These are phyloP conservation scores for Sarcophaga variegata DNA, from an alignment of 2,888 invertebrate genomes.

Conservation along the genomic window DNA sequence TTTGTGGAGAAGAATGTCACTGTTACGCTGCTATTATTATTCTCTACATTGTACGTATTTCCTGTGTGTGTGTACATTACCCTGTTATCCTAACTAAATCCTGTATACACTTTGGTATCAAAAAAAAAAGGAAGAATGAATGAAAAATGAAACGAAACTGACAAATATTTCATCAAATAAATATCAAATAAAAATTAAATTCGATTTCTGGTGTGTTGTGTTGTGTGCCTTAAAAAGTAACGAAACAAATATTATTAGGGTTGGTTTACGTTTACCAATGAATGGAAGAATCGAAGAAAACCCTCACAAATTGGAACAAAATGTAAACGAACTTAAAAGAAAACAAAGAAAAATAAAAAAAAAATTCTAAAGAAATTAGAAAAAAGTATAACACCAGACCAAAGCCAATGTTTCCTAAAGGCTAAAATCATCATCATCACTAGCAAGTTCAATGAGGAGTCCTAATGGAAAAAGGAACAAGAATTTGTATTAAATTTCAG, in stretches of 20 bases:
- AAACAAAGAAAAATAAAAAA: background rate
- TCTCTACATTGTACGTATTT: too few species aligned
- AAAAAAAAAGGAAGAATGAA: background rate
- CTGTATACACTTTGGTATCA: constrained; percentile 2
- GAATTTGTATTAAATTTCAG: constrained; percentile 57
- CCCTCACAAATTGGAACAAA: constrained; percentile 5
- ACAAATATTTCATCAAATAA: constrained; percentile 43
- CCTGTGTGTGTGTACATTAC: background rate
- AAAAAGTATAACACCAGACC: too few species aligned
- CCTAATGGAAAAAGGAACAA: background rate
- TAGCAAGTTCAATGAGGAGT: too few species aligned
- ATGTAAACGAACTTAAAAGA: background rate
- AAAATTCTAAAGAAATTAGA: background rate
- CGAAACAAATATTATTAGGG: constrained; percentile 49
- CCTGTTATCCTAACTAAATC: constrained; percentile 1
- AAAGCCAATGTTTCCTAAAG: too few species aligned
- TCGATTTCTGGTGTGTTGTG: constrained; percentile 5
- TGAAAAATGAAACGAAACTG: background rate
- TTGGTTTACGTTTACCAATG: constrained; percentile 30
- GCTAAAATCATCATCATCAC: too few species aligned
- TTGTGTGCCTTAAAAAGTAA: background rate
- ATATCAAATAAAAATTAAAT: constrained; percentile 63
- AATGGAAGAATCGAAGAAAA: constrained; percentile 6
- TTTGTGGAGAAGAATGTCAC: too few species aligned
- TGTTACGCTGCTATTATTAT: too few species aligned